Evolutionary conservation across 2,797 vertebrate species (phyloP).

Genomic region (Denticeps clupeoides): DNA sequence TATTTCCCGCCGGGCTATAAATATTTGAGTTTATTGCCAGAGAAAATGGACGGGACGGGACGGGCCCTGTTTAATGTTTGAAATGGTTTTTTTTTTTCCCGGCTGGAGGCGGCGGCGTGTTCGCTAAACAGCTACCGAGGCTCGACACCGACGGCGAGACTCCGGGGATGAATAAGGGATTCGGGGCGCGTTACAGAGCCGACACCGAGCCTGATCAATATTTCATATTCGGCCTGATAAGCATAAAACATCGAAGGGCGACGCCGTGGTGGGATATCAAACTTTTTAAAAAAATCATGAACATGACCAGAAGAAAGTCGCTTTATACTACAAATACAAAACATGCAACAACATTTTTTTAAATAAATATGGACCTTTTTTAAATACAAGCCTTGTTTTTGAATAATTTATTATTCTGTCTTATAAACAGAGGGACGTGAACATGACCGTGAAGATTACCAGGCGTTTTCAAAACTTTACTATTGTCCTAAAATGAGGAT

Average conservation of each 20-base stretch:
- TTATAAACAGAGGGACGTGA: no score
- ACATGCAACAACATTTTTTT: neutral
- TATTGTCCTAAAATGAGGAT: no score
- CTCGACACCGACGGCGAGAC: slow-evolving; percentile 4
- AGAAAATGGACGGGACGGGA: slow-evolving; percentile 3
- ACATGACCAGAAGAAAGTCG: no score
- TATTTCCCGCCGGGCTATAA: neutral
- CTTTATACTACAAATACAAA: neutral
- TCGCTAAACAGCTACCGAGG: neutral
- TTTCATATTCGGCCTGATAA: slow-evolving; percentile 19
- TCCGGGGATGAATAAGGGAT: slow-evolving; percentile 13
- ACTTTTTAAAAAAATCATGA: no score
- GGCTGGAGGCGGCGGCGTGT: neutral
- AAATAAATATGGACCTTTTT: no score
- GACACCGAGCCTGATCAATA: no score
- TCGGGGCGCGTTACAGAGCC: slow-evolving; percentile 12
- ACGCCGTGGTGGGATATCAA: no score
- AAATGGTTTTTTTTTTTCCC: neutral
- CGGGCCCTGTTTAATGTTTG: slow-evolving; percentile 9
- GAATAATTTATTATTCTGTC: no score
- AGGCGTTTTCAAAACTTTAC: no score
- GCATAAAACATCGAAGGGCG: slow-evolving; percentile 8
- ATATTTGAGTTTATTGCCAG: slow-evolving; percentile 8
- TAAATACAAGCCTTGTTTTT: no score
- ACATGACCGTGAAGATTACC: no score